Evolutionary conservation across 2,113 vertebrate species (phyloP).

Genomic region (Meriones unguiculatus): DNA sequence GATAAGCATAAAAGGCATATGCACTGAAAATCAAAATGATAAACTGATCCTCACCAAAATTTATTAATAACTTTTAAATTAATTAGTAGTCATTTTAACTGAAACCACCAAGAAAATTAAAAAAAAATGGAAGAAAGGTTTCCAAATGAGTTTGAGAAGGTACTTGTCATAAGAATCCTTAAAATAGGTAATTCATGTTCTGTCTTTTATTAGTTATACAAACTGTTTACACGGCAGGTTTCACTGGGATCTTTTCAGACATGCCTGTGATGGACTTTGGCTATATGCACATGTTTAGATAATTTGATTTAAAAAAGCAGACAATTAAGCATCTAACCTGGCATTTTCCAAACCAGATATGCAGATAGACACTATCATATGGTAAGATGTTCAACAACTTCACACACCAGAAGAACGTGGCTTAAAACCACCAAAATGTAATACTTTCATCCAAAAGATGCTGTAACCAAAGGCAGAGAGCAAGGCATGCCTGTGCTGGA

Average conservation of each 20-base stretch:
- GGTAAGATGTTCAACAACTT: background rate
- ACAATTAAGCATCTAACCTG: background rate
- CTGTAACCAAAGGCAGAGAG: background rate
- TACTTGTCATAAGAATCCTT: background rate
- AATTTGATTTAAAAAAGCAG: background rate
- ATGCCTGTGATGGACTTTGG: background rate
- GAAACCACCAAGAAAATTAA: background rate
- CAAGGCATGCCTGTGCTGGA: background rate
- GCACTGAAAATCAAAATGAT: background rate
- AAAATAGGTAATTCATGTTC: background rate
- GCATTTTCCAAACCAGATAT: background rate
- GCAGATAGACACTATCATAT: background rate
- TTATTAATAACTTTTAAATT: background rate
- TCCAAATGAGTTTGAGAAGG: background rate
- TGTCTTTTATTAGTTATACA: background rate
- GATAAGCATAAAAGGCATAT: background rate
- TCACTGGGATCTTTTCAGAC: background rate
- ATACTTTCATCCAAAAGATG: background rate
- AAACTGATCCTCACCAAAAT: background rate
- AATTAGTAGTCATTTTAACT: background rate
- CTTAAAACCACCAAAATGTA: background rate
- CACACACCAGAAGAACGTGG: background rate
- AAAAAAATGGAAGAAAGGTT: background rate
- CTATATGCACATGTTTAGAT: background rate
- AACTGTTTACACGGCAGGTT: background rate